Evolutionary conservation across 2,888 invertebrate genomes (phyloP).

Genomic region (Nephrotoma appendiculata): DNA sequence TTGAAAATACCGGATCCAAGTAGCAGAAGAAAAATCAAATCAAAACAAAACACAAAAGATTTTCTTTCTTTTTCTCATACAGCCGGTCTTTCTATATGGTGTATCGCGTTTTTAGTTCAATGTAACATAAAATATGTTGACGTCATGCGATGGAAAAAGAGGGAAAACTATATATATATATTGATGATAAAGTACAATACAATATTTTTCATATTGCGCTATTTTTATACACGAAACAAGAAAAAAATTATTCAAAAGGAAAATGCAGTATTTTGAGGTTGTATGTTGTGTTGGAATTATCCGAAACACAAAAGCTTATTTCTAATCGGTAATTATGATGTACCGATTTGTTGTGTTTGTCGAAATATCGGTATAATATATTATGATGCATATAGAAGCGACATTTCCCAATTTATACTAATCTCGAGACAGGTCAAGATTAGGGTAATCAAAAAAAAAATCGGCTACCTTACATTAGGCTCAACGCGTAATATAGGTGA

Average conservation of each 20-base stretch:
- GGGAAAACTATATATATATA: neutral
- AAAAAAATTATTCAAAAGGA: neutral
- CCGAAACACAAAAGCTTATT: neutral
- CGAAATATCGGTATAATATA: no score
- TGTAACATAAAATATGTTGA: neutral
- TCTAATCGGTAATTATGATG: neutral
- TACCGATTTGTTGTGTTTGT: neutral
- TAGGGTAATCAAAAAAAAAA: no score
- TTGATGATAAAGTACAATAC: neutral
- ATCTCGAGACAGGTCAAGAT: no score
- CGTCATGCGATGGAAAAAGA: neutral
- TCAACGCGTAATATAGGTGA: neutral
- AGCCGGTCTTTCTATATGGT: neutral
- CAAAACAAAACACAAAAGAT: neutral
- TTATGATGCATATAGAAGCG: no score
- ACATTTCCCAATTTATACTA: no score
- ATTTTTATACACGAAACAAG: neutral
- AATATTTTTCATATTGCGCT: slow-evolving; percentile 1
- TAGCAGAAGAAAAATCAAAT: neutral
- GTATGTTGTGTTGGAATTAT: neutral
- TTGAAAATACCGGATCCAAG: neutral
- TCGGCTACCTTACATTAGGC: no score
- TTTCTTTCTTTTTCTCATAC: neutral
- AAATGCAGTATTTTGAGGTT: neutral
- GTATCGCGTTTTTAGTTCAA: neutral